These are phyloP conservation scores for Triplophysa siluroides DNA, from an alignment of 2,113 vertebrate species.

Conservation along the genomic window DNA sequence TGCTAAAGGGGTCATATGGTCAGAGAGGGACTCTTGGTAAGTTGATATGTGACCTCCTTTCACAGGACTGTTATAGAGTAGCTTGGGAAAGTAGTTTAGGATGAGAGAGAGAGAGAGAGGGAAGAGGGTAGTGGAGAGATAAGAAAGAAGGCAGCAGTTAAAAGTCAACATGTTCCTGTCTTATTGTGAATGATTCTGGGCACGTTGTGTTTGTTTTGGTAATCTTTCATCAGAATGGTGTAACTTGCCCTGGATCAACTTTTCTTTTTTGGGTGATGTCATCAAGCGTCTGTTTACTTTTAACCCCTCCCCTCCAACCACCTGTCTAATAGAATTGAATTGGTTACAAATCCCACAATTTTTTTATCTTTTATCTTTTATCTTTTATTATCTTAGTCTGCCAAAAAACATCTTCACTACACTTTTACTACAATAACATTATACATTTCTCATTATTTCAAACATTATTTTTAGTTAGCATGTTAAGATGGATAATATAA, in stretches of 20 bases:
- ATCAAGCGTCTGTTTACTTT: not conserved
- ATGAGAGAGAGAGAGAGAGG: conserved; percentile 50
- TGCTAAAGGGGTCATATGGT: conserved; percentile 52
- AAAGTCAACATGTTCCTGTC: not conserved
- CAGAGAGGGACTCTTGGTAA: conserved; percentile 62
- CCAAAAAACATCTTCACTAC: too few relatives aligned
- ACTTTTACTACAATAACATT: too few relatives aligned
- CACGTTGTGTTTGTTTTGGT: not conserved
- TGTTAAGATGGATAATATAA: too few relatives aligned
- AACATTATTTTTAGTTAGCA: not conserved
- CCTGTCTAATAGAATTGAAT: not conserved
- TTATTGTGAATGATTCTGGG: not conserved
- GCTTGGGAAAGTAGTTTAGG: conserved; percentile 60
- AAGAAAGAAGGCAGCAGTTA: conserved; percentile 26
- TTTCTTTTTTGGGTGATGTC: not conserved
- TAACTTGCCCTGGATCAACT: not conserved
- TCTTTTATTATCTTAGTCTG: not conserved
- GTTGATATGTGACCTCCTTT: conserved; percentile 69
- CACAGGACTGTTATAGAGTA: conserved; percentile 60
- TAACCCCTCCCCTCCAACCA: not conserved
- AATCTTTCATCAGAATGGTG: not conserved
- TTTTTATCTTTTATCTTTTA: not conserved
- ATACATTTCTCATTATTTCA: too few relatives aligned
- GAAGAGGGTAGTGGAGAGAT: conserved; percentile 31
- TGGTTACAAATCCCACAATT: too few relatives aligned